phyloP scores from a whole-genome alignment of 2,113 vertebrate species.

The Agapornis roseicollis region DNA sequence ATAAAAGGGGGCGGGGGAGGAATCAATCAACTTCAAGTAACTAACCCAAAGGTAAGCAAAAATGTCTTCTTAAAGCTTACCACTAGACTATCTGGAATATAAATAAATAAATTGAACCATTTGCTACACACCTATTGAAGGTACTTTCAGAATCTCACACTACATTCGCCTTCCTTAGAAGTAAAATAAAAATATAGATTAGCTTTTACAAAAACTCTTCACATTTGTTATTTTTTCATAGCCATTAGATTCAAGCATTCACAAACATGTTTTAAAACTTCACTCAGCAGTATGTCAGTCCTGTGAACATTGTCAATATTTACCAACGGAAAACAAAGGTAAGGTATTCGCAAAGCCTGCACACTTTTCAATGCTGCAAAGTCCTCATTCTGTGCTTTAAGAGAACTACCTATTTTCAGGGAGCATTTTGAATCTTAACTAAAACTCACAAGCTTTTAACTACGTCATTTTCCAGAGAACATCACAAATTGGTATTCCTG shows the following conservation, averaged over 20 bases:
- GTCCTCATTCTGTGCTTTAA: not conserved
- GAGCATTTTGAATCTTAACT: not conserved
- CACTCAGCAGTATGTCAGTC: not conserved
- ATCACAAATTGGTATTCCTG: not conserved
- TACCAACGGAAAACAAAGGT: not conserved
- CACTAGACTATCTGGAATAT: not conserved
- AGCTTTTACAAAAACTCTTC: not conserved
- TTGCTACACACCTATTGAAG: not conserved
- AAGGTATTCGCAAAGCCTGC: not conserved
- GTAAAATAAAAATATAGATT: not conserved
- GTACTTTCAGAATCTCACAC: not conserved
- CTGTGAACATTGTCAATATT: not conserved
- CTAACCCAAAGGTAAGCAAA: not conserved
- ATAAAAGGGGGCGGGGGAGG: fast-evolving
- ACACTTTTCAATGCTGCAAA: not conserved
- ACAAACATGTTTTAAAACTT: not conserved
- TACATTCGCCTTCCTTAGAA: not conserved
- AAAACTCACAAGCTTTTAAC: not conserved
- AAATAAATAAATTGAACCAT: not conserved
- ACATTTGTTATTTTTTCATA: not conserved
- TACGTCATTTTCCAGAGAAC: not conserved
- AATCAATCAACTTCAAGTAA: not conserved
- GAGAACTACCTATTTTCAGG: not conserved
- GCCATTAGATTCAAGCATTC: not conserved
- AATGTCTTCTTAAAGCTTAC: not conserved